Percentiles rank a stretch among this genome's conserved stretches.
Conservation (phyloP, 2,113 vertebrate species). For the Hippocampus barbouri region DNA sequence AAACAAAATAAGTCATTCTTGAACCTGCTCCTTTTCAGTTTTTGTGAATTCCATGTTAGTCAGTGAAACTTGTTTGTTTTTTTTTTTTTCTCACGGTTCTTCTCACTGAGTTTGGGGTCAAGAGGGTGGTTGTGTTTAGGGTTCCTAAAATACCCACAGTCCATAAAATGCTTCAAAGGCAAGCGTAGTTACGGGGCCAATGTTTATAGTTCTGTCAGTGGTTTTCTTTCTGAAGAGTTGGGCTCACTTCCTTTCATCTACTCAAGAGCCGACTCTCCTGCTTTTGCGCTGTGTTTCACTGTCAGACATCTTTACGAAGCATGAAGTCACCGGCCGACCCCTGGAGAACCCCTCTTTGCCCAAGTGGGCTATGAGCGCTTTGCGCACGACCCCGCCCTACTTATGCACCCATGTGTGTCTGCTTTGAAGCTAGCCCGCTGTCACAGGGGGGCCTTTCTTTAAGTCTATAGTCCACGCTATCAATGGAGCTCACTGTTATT, state of each 20-base stretch:
- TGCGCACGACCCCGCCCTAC: conserved; percentile 47
- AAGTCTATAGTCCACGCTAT: conserved; percentile 14
- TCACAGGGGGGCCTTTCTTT: conserved; percentile 16
- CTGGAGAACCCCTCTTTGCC: conserved; percentile 14
- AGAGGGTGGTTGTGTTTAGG: not conserved
- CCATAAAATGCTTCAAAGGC: not conserved
- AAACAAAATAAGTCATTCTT: conserved; percentile 33
- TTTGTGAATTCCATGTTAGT: too few relatives aligned
- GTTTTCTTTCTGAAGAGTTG: conserved; percentile 26
- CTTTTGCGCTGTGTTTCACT: not conserved
- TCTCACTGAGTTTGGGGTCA: not conserved
- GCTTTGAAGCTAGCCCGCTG: conserved; percentile 44
- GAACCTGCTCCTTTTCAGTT: conserved; percentile 45
- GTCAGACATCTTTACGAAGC: conserved; percentile 34
- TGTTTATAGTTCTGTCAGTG: not conserved
- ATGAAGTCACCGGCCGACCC: conserved; percentile 33
- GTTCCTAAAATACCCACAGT: not conserved
- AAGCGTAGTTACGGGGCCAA: not conserved
- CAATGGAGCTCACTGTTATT: conserved; percentile 7
- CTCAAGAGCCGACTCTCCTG: conserved; percentile 24
- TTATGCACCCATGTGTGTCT: conserved; percentile 60
- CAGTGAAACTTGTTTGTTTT: not conserved
- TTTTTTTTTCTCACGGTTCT: not conserved
- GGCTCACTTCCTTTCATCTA: conserved; percentile 9
- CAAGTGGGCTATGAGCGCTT: conserved; percentile 46